Conservation (phyloP, 2,888 invertebrate species). For the Netelia virgata region DNA sequence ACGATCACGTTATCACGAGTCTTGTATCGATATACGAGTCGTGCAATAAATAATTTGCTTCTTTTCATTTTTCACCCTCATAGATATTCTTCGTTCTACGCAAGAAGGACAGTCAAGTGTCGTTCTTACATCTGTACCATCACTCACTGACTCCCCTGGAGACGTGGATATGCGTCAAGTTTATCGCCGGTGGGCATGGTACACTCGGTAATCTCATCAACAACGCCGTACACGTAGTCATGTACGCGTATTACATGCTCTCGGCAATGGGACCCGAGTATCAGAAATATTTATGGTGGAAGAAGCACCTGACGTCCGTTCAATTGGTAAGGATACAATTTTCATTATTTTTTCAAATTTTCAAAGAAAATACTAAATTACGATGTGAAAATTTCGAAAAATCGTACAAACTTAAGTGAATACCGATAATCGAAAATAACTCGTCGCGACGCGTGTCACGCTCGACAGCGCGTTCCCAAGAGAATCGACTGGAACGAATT, state of each 20-base stretch:
- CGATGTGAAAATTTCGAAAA: background rate
- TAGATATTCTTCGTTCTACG: conserved; percentile 92
- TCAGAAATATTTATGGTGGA: conserved; percentile 96
- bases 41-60: conserved; percentile 31
- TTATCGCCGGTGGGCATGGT: conserved; percentile 94
- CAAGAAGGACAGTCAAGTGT: conserved; percentile 94
- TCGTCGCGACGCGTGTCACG: background rate
- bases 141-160: conserved; percentile 92
- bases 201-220: conserved; percentile 95
- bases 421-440: too few relatives aligned
- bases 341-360: background rate
- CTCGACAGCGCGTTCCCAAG: conserved; percentile 2
- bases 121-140: conserved; percentile 94
- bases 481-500: background rate
- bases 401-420: too few relatives aligned
- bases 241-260: conserved; percentile 95
- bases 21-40: conserved; percentile 9
- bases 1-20: background rate
- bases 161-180: conserved; percentile 92
- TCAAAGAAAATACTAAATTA: background rate
- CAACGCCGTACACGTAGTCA: conserved; percentile 93
- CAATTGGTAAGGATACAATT: conserved; percentile 89
- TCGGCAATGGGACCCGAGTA: conserved; percentile 94
- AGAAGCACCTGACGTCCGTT: conserved; percentile 93
- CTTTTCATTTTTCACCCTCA: background rate